A percentile compares a stretch with the other conserved stretches of the same genome.
Evolutionary conservation across 1,140 invertebrate species (phyloP).

Genomic region (Proctacanthus coquilletti): DNA sequence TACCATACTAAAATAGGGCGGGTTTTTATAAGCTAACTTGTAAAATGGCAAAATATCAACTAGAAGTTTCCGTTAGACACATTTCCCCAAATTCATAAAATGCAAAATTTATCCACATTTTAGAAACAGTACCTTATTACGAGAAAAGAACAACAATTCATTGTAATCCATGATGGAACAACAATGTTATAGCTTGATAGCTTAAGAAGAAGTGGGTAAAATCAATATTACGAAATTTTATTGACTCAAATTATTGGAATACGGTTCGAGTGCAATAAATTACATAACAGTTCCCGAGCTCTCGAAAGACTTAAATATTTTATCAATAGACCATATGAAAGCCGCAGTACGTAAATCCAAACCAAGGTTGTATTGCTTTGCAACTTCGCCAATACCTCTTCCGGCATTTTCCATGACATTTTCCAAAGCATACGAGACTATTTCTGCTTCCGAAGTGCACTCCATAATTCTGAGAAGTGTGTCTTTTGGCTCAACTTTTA

Average conservation of each 20-base stretch:
- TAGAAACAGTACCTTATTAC: too few species aligned
- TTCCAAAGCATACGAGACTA: slow-evolving; percentile 68
- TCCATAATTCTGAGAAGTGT: slow-evolving; percentile 33
- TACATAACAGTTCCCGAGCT: slow-evolving; percentile 55
- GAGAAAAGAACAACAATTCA: too few species aligned
- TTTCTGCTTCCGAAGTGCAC: slow-evolving; percentile 56
- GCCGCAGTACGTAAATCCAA: slow-evolving; percentile 70
- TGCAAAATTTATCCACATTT: too few species aligned
- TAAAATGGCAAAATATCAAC: too few species aligned
- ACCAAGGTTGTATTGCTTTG: slow-evolving; percentile 55
- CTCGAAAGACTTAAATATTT: slow-evolving; percentile 67
- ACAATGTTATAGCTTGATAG: too few species aligned
- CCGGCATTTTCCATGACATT: slow-evolving; percentile 63
- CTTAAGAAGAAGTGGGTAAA: too few species aligned
- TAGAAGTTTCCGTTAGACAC: too few species aligned
- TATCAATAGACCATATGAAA: slow-evolving; percentile 66
- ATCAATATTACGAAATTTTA: background rate
- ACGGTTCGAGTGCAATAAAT: background rate
- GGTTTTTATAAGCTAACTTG: too few species aligned
- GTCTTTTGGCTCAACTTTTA: slow-evolving; percentile 46
- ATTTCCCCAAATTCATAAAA: too few species aligned
- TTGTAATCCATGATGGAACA: too few species aligned
- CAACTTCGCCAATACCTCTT: slow-evolving; percentile 50
- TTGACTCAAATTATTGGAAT: background rate
- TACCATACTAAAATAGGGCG: too few species aligned